These are phyloP conservation scores for Chrosomus eos DNA, from an alignment of 2,797 vertebrate genomes.

Conservation along the genomic window DNA sequence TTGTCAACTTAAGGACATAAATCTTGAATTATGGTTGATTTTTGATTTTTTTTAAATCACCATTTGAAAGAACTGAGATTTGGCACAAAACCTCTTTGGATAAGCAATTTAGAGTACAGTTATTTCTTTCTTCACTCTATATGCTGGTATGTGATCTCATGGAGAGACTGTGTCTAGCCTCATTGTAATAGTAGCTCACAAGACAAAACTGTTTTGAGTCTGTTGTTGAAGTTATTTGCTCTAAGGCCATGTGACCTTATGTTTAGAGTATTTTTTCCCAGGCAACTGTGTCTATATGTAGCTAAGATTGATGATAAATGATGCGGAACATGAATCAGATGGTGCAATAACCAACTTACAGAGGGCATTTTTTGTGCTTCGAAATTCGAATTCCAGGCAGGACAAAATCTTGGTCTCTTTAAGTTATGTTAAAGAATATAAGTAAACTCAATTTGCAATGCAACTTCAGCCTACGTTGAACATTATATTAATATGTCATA, in stretches of 20 bases:
- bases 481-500: constrained; percentile 40
- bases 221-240: constrained; percentile 14
- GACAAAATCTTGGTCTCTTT: constrained; percentile 37
- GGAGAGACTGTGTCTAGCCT: constrained; percentile 16
- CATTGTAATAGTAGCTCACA: constrained; percentile 17
- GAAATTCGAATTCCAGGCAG: constrained; percentile 48
- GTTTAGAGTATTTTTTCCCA: constrained; percentile 28
- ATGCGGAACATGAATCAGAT: constrained; percentile 6
- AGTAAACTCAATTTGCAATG: constrained; percentile 46
- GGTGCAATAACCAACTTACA: constrained; percentile 38
- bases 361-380: constrained; percentile 60
- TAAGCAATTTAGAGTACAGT: constrained; percentile 30
- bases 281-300: constrained; percentile 33
- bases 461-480: constrained; percentile 40
- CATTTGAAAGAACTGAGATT: constrained; percentile 56
- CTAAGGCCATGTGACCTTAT: constrained; percentile 23
- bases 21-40: constrained; percentile 35
- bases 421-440: constrained; percentile 23
- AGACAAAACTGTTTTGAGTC: constrained; percentile 11
- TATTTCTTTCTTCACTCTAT: constrained; percentile 13
- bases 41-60: constrained; percentile 20
- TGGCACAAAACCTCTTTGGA: constrained; percentile 62
- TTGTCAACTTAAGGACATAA: background rate
- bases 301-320: constrained; percentile 38
- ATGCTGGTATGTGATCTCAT: constrained; percentile 42